Evolutionary conservation across 2,888 invertebrate genomes (phyloP), one percentile per base, ranked within the genome.

Genomic region (Brenthis hecate): DNA sequence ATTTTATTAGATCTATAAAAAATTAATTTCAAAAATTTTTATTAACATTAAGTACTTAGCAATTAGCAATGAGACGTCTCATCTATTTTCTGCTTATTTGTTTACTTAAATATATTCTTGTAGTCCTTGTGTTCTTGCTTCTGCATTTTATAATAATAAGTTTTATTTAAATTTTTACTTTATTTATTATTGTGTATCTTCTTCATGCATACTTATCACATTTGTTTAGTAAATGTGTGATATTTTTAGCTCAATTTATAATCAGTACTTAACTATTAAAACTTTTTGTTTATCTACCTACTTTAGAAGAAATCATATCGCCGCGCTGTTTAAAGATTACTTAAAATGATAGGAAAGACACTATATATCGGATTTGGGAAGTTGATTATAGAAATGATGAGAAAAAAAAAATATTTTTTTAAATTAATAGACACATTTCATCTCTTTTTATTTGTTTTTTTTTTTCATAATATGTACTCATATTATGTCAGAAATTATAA

Each of bases 161-260:
- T 74, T 78, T 75, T 74, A 76, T 77, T 77, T 80, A 71, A 69
- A 70, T 73, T 75, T 74, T 76, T 75, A 73, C 73, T 74, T 70
- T 84, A 79, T 82, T 79, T 79, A 78, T 78, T 80, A 73, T 73
- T 77, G 77, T 83, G 76, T 83, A 23, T 78, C 73, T 78, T 80
- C 79, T 83, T 74, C 84, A 85, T 85, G 82, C 79, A 79, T 86
- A 84, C 85, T 86, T 85, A 84, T 77, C 84, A 75, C 68, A 80
- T 80, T 81, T 78, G 78, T 81, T 84, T 84, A 82, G 83, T 86
- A 81, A 82, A 81, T 82, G 86, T 85, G 86, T 85, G 82, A 82
- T 83, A 80, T 81, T 73, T 79, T 82, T 80, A 89, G 91, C 91
- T 91, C 90, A 91, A 92, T 89, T 86, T 81, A 77, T 28, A 55